Evolutionary conservation across 2,888 invertebrate species (phyloP).

Genomic region (Plutella xylostella): DNA sequence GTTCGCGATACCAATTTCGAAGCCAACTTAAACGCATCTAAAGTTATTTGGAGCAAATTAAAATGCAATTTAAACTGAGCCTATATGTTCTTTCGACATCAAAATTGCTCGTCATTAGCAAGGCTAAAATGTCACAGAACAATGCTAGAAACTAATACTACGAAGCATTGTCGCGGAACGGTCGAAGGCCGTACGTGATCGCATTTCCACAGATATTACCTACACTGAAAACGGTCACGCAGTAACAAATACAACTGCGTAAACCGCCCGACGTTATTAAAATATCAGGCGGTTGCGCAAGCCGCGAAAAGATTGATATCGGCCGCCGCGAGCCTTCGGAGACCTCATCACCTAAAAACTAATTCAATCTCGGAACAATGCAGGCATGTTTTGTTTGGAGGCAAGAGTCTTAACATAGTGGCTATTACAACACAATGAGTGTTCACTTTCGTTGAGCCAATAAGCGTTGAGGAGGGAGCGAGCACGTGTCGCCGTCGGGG

Average conservation of each 20-base stretch:
- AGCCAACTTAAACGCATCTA: not conserved
- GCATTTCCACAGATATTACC: slow-evolving; percentile 53
- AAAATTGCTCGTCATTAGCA: slow-evolving; percentile 66
- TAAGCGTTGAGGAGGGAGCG: slow-evolving; percentile 34
- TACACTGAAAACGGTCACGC: slow-evolving; percentile 45
- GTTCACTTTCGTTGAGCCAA: slow-evolving; percentile 46
- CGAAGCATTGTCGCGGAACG: slow-evolving; percentile 26
- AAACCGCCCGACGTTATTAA: slow-evolving; percentile 11
- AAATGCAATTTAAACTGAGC: slow-evolving; percentile 48
- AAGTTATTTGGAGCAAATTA: slow-evolving; percentile 42
- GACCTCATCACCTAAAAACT: slow-evolving; percentile 12
- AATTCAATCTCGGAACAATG: slow-evolving; percentile 21
- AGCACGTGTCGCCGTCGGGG: slow-evolving; percentile 49
- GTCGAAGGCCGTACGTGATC: slow-evolving; percentile 30
- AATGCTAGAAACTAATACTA: slow-evolving; percentile 30
- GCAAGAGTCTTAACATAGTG: slow-evolving; percentile 24
- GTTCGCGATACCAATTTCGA: not conserved
- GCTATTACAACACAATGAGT: slow-evolving; percentile 45
- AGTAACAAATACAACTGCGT: slow-evolving; percentile 41
- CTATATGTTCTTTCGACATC: slow-evolving; percentile 60
- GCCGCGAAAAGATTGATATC: slow-evolving; percentile 14
- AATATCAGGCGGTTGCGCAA: slow-evolving; percentile 14
- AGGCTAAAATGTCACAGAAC: slow-evolving; percentile 68
- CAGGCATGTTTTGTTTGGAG: slow-evolving; percentile 24
- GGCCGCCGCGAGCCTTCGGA: slow-evolving; percentile 5